phyloP scores from a whole-genome alignment of 2,113 vertebrate genomes.

The Riparia riparia region DNA sequence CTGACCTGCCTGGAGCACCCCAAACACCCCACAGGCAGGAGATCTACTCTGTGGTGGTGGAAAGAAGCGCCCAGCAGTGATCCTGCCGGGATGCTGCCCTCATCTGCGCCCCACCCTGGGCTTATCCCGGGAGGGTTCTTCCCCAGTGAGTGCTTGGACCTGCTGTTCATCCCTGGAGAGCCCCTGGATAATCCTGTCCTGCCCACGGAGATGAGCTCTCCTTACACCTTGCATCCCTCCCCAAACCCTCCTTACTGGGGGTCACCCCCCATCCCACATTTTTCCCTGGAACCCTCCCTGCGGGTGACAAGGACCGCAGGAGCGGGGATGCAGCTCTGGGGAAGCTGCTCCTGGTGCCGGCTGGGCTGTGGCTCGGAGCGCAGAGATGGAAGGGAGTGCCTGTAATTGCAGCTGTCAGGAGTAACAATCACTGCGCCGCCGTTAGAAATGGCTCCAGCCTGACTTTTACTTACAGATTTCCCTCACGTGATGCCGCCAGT shows the following conservation, averaged over 20 bases:
- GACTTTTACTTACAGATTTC: slow-evolving; percentile 55
- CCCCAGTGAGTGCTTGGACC: accelerated
- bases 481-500: not conserved
- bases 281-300: not conserved
- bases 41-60: accelerated
- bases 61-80: not conserved
- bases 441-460: slow-evolving; percentile 44
- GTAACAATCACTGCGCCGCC: not conserved
- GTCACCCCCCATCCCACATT: not conserved
- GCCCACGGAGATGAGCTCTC: not conserved
- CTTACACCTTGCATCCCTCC: not conserved
- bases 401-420: slow-evolving; percentile 59
- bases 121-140: not conserved
- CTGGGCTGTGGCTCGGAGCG: accelerated
- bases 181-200: not conserved
- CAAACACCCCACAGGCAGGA: not conserved
- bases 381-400: not conserved
- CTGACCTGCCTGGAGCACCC: not conserved
- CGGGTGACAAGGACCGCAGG: not conserved
- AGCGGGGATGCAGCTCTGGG: not conserved
- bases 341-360: not conserved
- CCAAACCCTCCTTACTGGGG: not conserved
- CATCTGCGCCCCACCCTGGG: too few species aligned
- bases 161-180: not conserved
- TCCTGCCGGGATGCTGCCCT: accelerated